Percentiles rank a stretch among this genome's conserved stretches.
These are phyloP conservation scores for Elgaria multicarinata DNA, from an alignment of 2,113 vertebrate species.

Conservation along the genomic window DNA sequence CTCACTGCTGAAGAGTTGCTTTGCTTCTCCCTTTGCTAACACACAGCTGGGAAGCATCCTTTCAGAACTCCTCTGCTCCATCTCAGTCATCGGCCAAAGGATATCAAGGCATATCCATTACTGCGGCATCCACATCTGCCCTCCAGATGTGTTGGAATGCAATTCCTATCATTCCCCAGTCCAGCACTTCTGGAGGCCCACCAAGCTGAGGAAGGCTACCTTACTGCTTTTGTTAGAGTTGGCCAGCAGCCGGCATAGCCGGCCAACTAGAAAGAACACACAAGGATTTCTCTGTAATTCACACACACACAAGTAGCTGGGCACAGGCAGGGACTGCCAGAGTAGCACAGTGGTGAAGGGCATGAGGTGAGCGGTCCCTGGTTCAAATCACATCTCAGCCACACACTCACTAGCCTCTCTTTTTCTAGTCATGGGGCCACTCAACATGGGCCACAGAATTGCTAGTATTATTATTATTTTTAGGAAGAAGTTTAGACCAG, in stretches of 20 bases:
- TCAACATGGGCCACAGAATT: not conserved
- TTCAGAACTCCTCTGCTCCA: too few relatives aligned
- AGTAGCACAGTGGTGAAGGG: too few relatives aligned
- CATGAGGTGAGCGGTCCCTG: too few relatives aligned
- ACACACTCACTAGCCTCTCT: not conserved
- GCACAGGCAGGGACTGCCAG: too few relatives aligned
- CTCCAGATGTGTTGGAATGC: too few relatives aligned
- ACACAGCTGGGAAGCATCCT: not conserved
- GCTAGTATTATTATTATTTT: not conserved
- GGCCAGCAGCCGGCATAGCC: not conserved
- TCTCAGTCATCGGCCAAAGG: too few relatives aligned
- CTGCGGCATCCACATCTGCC: not conserved
- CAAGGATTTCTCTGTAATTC: not conserved
- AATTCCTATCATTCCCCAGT: too few relatives aligned
- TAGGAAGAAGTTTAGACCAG: not conserved
- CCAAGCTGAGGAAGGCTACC: not conserved
- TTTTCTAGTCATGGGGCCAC: not conserved
- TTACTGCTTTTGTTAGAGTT: not conserved
- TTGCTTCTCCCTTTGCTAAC: not conserved
- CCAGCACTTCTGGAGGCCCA: too few relatives aligned
- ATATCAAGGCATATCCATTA: too few relatives aligned
- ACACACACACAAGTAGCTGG: too few relatives aligned
- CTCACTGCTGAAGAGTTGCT: too few relatives aligned
- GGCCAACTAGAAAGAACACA: too few relatives aligned
- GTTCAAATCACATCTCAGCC: not conserved